Percentiles rank a stretch among this genome's conserved stretches.
These are phyloP conservation scores for Auanema sp. DNA, from an alignment of 2,888 invertebrate species.

Conservation along the genomic window DNA sequence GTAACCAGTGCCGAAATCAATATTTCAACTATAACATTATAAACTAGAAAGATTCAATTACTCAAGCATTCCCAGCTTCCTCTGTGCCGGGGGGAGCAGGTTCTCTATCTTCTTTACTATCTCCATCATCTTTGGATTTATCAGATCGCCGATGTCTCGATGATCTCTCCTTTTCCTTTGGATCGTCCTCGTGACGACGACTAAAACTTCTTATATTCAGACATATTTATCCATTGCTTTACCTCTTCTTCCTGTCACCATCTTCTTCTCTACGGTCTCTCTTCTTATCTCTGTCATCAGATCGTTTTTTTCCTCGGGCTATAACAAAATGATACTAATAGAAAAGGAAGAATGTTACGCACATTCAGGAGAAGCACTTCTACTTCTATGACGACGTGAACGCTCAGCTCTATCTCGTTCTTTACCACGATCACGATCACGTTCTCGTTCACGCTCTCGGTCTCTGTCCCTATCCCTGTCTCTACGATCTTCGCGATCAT, in stretches of 20 bases:
- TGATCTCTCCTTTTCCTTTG: neutral
- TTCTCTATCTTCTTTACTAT: too few species aligned
- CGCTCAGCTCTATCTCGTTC: constrained; percentile 14
- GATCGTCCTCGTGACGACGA: neutral
- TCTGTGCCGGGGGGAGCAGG: too few species aligned
- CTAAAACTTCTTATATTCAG: neutral
- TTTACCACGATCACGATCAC: constrained; percentile 5
- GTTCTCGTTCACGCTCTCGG: neutral
- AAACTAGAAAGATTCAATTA: too few species aligned
- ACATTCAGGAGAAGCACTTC: neutral
- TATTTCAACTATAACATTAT: too few species aligned
- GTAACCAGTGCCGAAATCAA: too few species aligned
- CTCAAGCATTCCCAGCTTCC: too few species aligned
- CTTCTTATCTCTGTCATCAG: constrained; percentile 26
- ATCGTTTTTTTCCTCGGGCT: too few species aligned
- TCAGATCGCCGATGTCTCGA: constrained; percentile 1
- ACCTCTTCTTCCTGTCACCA: constrained; percentile 24
- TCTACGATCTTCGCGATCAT: constrained; percentile 13
- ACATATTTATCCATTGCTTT: neutral
- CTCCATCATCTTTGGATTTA: too few species aligned
- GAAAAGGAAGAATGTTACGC: neutral
- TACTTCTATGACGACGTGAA: constrained; percentile 9
- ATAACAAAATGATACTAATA: neutral
- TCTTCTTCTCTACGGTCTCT: constrained; percentile 26
- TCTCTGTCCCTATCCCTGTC: constrained; percentile 13